Evolutionary conservation across 2,888 invertebrate species (phyloP).

Genomic region (Harpalus rubripes): DNA sequence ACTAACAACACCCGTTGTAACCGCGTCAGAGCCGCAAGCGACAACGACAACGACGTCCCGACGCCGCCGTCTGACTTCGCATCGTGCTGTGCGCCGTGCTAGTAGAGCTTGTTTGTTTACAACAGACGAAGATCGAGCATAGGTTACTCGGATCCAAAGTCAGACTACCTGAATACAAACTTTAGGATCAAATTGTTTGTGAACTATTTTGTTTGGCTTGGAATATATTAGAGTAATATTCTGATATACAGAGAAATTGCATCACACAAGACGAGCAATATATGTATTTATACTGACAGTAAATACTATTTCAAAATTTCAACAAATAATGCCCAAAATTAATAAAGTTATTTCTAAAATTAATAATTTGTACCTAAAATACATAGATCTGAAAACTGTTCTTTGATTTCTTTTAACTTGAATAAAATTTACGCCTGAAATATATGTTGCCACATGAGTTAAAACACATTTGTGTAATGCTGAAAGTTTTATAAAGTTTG

Average conservation of each 20-base stretch:
- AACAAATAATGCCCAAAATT: too few species aligned
- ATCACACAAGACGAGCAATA: background rate
- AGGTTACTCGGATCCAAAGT: background rate
- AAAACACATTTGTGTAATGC: background rate
- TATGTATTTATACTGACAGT: too few species aligned
- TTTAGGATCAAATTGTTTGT: slow-evolving; percentile 8
- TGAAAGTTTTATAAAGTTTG: background rate
- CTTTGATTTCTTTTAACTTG: too few species aligned
- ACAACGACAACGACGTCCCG: background rate
- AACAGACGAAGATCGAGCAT: background rate
- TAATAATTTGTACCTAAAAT: too few species aligned
- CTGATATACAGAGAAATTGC: background rate
- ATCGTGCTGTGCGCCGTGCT: background rate
- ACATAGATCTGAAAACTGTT: too few species aligned
- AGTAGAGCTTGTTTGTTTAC: background rate
- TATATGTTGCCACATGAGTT: background rate
- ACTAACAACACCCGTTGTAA: slow-evolving; percentile 49
- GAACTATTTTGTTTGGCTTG: background rate
- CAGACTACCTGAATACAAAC: background rate
- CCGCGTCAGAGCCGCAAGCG: slow-evolving; percentile 6
- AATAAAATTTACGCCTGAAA: background rate
- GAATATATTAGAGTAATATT: background rate
- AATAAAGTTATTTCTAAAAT: too few species aligned
- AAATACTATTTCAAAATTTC: too few species aligned
- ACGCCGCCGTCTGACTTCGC: background rate